A percentile compares a stretch with the other conserved stretches of the same genome.
phyloP scores from a whole-genome alignment of 2,797 vertebrate genomes.

The Mionectes olivaceus region DNA sequence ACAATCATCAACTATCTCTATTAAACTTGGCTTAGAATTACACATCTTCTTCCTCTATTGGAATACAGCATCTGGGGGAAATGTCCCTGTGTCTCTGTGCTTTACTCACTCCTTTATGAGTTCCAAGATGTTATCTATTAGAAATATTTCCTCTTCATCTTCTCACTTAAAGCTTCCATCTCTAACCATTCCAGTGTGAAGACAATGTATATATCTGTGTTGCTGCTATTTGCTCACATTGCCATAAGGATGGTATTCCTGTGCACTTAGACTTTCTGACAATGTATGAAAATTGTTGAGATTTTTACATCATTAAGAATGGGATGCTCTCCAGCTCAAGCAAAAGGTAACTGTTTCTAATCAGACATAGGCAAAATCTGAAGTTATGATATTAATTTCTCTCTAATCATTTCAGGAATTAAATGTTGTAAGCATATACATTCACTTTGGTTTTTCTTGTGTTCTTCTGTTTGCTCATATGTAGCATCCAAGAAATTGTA shows the following conservation, averaged over 20 bases:
- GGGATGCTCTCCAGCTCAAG: neutral
- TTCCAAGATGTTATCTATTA: neutral
- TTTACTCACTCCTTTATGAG: neutral
- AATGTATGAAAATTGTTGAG: neutral
- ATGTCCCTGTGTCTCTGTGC: neutral
- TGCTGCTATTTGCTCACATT: neutral
- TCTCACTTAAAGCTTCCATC: neutral
- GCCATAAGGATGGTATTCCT: neutral
- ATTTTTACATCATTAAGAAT: neutral
- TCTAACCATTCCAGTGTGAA: neutral
- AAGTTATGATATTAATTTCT: neutral
- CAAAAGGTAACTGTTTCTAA: neutral
- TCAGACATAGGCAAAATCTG: neutral
- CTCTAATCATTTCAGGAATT: neutral
- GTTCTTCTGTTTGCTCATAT: neutral
- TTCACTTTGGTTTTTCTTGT: rapidly evolving
- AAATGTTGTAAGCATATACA: neutral
- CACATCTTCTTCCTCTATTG: neutral
- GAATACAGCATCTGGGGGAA: neutral
- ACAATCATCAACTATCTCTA: rapidly evolving
- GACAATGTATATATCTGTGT: neutral
- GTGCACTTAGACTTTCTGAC: neutral
- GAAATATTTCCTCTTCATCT: neutral
- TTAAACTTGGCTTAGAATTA: neutral
- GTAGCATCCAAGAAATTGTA: neutral